Percentiles rank a stretch among this genome's conserved stretches.
These are phyloP conservation scores for Rhinella marina DNA, from an alignment of 2,797 vertebrate species.

Conservation along the genomic window DNA sequence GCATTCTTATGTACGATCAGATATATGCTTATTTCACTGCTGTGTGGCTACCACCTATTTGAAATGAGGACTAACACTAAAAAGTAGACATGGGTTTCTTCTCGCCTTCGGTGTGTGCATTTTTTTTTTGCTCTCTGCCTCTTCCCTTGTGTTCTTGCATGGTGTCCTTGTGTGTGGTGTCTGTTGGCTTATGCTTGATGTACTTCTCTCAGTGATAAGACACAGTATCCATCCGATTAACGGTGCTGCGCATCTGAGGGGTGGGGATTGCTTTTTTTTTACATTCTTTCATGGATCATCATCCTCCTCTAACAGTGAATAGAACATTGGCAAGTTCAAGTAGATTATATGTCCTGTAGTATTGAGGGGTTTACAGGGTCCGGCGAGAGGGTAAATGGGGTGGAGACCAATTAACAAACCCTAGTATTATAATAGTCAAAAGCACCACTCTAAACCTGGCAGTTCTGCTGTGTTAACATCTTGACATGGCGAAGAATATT, in stretches of 20 bases:
- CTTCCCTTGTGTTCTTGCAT: slow-evolving; percentile 63
- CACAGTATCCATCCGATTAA: slow-evolving; percentile 60
- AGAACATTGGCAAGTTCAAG: slow-evolving; percentile 79
- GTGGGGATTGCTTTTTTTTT: slow-evolving; percentile 41
- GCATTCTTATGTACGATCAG: background rate
- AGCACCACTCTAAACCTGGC: background rate
- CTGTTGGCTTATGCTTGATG: slow-evolving; percentile 65
- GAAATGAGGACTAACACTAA: background rate
- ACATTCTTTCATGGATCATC: slow-evolving; percentile 68
- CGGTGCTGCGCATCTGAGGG: slow-evolving; percentile 61
- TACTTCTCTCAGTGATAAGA: slow-evolving; percentile 62
- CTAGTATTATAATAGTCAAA: background rate
- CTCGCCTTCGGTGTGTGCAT: background rate
- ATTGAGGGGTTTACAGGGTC: background rate
- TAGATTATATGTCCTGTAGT: slow-evolving; percentile 58
- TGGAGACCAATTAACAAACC: background rate
- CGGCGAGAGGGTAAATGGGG: background rate
- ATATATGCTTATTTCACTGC: background rate
- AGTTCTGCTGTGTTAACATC: background rate
- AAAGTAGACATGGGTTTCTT: background rate
- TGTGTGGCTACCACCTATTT: background rate
- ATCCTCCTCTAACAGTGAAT: slow-evolving; percentile 77
- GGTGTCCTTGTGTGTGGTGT: slow-evolving; percentile 57
- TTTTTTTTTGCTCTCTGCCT: slow-evolving; percentile 63
- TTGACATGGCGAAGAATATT: background rate